Evolutionary conservation across 2,888 invertebrate species (phyloP).

Genomic region (Galerucella calmariensis): DNA sequence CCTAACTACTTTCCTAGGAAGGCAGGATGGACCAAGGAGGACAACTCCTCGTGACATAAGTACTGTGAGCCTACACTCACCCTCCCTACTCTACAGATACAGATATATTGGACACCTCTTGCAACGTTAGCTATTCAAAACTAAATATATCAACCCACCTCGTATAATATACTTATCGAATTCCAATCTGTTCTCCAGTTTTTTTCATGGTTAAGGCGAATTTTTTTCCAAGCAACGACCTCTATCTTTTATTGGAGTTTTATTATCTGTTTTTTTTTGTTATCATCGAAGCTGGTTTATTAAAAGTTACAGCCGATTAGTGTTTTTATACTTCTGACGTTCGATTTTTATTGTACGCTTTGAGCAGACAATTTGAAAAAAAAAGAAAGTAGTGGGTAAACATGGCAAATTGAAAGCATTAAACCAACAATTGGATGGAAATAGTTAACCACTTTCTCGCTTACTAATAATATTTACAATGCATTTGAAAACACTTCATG

Average conservation of each 20-base stretch:
- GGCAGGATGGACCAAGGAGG: too few relatives aligned
- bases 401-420: too few relatives aligned
- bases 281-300: not conserved
- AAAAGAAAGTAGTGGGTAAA: too few relatives aligned
- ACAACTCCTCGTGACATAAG: too few relatives aligned
- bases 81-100: too few relatives aligned
- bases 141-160: not conserved
- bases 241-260: slow-evolving; percentile 18
- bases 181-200: not conserved
- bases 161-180: slow-evolving; percentile 5
- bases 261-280: slow-evolving; percentile 13
- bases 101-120: too few relatives aligned
- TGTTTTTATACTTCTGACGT: slow-evolving; percentile 10
- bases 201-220: not conserved
- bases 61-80: too few relatives aligned
- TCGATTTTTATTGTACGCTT: slow-evolving; percentile 5
- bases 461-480: too few relatives aligned
- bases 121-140: not conserved
- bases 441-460: too few relatives aligned
- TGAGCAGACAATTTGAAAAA: not conserved
- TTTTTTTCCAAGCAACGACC: not conserved
- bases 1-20: too few relatives aligned
- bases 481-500: too few relatives aligned
- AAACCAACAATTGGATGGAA: too few relatives aligned
- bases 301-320: slow-evolving; percentile 10